Evolutionary conservation across 2,888 invertebrate genomes (phyloP).

Genomic region (Ophioninae sp.): DNA sequence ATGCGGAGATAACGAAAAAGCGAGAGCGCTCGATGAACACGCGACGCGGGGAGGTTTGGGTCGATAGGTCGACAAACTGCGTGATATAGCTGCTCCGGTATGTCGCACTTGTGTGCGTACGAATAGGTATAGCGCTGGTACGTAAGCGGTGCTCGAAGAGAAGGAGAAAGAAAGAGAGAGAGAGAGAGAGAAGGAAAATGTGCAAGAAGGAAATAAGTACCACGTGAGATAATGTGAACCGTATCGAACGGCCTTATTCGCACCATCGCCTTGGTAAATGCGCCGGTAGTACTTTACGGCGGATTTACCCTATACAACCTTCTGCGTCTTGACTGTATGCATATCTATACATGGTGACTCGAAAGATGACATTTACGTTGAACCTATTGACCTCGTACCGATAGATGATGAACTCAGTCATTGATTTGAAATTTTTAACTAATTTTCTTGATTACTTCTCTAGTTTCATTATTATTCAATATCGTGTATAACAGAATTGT

Average conservation of each 20-base stretch:
- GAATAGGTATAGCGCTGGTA: slow-evolving; percentile 7
- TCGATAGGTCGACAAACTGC: slow-evolving; percentile 62
- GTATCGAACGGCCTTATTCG: slow-evolving; percentile 68
- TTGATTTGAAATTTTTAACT: too few relatives aligned
- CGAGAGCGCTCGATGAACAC: slow-evolving; percentile 66
- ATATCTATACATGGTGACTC: background rate
- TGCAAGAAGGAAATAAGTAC: slow-evolving; percentile 39
- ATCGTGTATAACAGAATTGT: too few relatives aligned
- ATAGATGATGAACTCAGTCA: too few relatives aligned
- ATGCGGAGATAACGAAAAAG: slow-evolving; percentile 39
- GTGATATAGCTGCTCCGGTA: slow-evolving; percentile 43
- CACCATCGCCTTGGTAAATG: slow-evolving; percentile 61
- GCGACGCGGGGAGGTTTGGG: slow-evolving; percentile 41
- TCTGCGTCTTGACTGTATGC: slow-evolving; percentile 17
- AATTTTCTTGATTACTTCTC: too few relatives aligned
- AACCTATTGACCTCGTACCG: background rate
- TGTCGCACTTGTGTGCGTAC: slow-evolving; percentile 27
- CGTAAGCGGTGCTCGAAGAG: slow-evolving; percentile 34
- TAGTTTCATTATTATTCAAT: too few relatives aligned
- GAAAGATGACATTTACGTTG: background rate
- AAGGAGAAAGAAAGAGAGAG: slow-evolving; percentile 41
- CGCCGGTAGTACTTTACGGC: slow-evolving; percentile 59
- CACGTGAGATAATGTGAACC: slow-evolving; percentile 59
- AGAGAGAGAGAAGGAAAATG: slow-evolving; percentile 39
- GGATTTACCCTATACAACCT: slow-evolving; percentile 60